These are phyloP conservation scores for Agapostemon virescens DNA, from an alignment of 2,888 invertebrate genomes.

Conservation along the genomic window DNA sequence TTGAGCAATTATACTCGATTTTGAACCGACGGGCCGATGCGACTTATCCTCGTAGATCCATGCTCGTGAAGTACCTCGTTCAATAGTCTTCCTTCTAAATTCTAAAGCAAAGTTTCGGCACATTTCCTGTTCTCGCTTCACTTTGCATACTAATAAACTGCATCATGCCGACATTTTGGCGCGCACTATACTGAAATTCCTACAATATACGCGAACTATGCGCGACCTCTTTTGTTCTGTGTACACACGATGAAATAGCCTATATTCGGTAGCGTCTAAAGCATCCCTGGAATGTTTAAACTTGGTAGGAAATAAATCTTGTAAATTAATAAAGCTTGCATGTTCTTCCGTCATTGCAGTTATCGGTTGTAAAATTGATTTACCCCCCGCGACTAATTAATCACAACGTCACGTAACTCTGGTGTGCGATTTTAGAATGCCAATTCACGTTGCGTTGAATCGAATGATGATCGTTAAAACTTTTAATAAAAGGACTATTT, in stretches of 20 bases:
- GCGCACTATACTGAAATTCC: slow-evolving; percentile 28
- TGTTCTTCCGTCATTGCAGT: not conserved
- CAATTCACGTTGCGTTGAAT: not conserved
- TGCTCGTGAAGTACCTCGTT: not conserved
- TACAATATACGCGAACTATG: slow-evolving; percentile 39
- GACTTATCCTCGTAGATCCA: not conserved
- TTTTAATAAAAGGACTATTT: not conserved
- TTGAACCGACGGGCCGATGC: not conserved
- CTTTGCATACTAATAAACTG: slow-evolving; percentile 32
- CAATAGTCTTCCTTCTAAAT: slow-evolving; percentile 11
- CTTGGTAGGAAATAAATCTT: slow-evolving; percentile 7
- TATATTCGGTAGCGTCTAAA: slow-evolving; percentile 13
- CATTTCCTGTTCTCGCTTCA: slow-evolving; percentile 35
- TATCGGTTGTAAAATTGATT: not conserved
- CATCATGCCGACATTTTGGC: slow-evolving; percentile 14
- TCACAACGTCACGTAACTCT: not conserved
- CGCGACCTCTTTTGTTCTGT: slow-evolving; percentile 37
- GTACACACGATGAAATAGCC: slow-evolving; percentile 15
- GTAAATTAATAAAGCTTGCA: slow-evolving; percentile 6
- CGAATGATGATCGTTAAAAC: not conserved
- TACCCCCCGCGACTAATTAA: not conserved
- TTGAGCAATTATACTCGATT: not conserved
- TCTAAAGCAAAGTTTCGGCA: slow-evolving; percentile 38
- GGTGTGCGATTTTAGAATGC: not conserved
- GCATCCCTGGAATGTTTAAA: slow-evolving; percentile 19